Evolutionary conservation across 2,113 vertebrate genomes (phyloP), one percentile per base, ranked within the genome.

Genomic region (Bubo blakistoni): DNA sequence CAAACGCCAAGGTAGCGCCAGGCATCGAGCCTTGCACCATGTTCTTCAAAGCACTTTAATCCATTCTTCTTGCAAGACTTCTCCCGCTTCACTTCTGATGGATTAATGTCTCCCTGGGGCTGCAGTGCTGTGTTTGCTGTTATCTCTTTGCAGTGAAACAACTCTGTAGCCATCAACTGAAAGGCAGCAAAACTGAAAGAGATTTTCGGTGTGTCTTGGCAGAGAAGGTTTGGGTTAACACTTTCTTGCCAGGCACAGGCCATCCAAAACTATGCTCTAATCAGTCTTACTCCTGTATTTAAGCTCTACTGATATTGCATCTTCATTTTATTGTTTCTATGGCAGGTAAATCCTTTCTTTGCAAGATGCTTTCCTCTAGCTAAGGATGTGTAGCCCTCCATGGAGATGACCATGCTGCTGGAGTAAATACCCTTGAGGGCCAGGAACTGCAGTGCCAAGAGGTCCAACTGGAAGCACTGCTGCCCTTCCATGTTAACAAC

Each of bases 351-450:
- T 57, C 13, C 36, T 81, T 57, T 44, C 62, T 65, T 67, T 73
- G 40, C 11, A 61, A 77, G 40, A 22, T 34, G 34, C 22, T 83
- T 88, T 78, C 19, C 44, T 59, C 42, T 73, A 42, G 11, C 38
- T 71, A 24, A 73, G 47, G 58, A 27, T 19, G 3, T 3, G 5
- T 30, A 3, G 0, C 14, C 38, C 26, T 55, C 46, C 16, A 4
- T 9, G 24, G 42, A 77, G 16, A 36, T 25, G 34, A 32, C 11
- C 0, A 0, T 30, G 13, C 7, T 3, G 2, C 34, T 38, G 66
- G 13, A 25, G n/a, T 70, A 66, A 77, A 51, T 36, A 29, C 5
- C 11, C 16, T 36, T 0, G 2, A 69, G 29, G 54, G 34, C 21
- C 51, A 69, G 40, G 57, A 72, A 29, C 49, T 0, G 1, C 79